Conservation (phyloP, 2,888 invertebrate species). For the Leptinotarsa haldemani region DNA sequence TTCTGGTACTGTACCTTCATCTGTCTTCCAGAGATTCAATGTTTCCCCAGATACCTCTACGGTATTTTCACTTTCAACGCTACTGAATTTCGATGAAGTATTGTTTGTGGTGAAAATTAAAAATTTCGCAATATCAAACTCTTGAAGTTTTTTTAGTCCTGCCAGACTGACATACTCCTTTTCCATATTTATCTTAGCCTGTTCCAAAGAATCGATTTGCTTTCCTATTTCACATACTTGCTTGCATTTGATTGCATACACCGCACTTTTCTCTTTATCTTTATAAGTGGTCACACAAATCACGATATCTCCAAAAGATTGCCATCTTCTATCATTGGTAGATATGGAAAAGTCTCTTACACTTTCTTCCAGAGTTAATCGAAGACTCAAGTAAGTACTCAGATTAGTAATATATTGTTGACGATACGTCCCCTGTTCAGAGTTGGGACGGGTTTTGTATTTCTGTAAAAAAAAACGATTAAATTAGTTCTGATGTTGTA, state of each 20-base stretch:
- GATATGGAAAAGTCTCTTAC: slow-evolving; percentile 41
- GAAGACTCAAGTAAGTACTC: slow-evolving; percentile 46
- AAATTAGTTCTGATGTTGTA: neutral
- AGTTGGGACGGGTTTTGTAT: slow-evolving; percentile 41
- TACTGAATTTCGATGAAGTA: slow-evolving; percentile 29
- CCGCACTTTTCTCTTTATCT: neutral
- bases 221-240: slow-evolving; percentile 29
- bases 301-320: slow-evolving; percentile 48
- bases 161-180: slow-evolving; percentile 38
- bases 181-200: slow-evolving; percentile 37
- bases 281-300: slow-evolving; percentile 37
- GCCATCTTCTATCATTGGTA: slow-evolving; percentile 47
- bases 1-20: slow-evolving; percentile 1
- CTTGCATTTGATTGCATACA: slow-evolving; percentile 45
- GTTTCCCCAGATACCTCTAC: neutral
- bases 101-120: slow-evolving; percentile 40
- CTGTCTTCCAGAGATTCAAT: slow-evolving; percentile 29
- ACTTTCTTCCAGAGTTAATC: slow-evolving; percentile 41
- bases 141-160: slow-evolving; percentile 25
- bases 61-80: slow-evolving; percentile 9
- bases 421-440: slow-evolving; percentile 24
- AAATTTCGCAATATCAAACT: slow-evolving; percentile 36
- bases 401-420: slow-evolving; percentile 41
- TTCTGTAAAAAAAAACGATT: slow-evolving; percentile 42
- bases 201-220: slow-evolving; percentile 34